phyloP scores from a whole-genome alignment of 2,888 invertebrate species.

The Cremastinae sp. region DNA sequence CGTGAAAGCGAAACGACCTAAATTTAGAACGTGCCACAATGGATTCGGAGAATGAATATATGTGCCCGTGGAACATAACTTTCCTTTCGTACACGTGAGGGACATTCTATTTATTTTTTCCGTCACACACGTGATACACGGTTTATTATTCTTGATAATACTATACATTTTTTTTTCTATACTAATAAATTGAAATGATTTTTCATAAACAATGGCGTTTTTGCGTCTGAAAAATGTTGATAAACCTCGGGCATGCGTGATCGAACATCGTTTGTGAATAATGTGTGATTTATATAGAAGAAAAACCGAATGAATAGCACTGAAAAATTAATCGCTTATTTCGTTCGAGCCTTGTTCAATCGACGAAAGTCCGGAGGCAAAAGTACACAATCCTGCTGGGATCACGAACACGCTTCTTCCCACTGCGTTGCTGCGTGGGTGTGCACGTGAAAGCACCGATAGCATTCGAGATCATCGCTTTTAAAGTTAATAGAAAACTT shows the following conservation, averaged over 20 bases:
- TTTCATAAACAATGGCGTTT: no score
- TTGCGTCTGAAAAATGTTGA: no score
- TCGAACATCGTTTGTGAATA: no score
- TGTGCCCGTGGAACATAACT: conserved; percentile 65
- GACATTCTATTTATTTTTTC: conserved; percentile 23
- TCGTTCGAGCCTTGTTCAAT: conserved; percentile 7
- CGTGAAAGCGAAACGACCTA: conserved; percentile 73
- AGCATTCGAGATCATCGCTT: no score
- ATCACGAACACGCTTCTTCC: no score
- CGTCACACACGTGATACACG: neutral
- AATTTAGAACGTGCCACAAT: conserved; percentile 75
- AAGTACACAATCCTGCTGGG: neutral
- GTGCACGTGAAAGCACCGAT: no score
- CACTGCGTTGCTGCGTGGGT: no score
- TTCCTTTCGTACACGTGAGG: conserved; percentile 60
- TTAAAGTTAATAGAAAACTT: no score
- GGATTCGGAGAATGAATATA: conserved; percentile 42
- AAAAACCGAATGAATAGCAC: neutral
- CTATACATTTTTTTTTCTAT: neutral
- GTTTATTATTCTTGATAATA: neutral
- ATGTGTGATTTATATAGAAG: no score
- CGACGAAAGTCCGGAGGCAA: neutral
- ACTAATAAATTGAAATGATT: no score
- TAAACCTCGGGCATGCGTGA: neutral
- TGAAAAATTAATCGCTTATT: conserved; percentile 20